Evolutionary conservation across 64 coral and sea anemone genomes (phyloP).

Genomic region (Porites australiensis): DNA sequence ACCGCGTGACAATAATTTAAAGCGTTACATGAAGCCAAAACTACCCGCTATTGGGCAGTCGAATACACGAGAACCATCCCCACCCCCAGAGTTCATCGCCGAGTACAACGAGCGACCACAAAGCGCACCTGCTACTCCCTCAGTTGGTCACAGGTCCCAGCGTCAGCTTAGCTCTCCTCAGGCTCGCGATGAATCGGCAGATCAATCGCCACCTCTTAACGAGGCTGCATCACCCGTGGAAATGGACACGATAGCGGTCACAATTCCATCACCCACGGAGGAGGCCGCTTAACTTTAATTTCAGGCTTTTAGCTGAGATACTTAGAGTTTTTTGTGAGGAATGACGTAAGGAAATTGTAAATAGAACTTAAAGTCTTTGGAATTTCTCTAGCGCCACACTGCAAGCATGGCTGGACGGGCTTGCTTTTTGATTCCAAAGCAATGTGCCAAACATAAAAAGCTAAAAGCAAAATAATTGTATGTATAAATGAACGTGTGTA

Average conservation of each 20-base stretch:
- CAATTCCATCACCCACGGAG: slow-evolving; percentile 64
- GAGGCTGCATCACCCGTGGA: slow-evolving; percentile 66
- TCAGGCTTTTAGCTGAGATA: background rate
- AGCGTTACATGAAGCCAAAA: slow-evolving; percentile 76
- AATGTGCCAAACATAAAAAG: too few species aligned
- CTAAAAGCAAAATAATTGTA: too few species aligned
- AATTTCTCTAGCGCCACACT: too few species aligned
- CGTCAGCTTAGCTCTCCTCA: slow-evolving; percentile 5
- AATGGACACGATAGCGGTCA: slow-evolving; percentile 87
- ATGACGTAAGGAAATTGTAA: too few species aligned
- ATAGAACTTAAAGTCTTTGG: too few species aligned
- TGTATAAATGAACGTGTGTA: too few species aligned
- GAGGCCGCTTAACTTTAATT: background rate
- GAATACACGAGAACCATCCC: slow-evolving; percentile 59
- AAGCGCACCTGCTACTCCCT: slow-evolving; percentile 88
- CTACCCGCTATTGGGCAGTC: slow-evolving; percentile 82
- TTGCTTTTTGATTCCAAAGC: too few species aligned
- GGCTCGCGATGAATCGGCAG: background rate
- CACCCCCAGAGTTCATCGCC: slow-evolving; percentile 68
- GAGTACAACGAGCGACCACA: slow-evolving; percentile 53
- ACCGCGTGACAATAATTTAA: slow-evolving; percentile 70
- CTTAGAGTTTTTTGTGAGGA: too few species aligned
- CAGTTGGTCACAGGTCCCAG: slow-evolving; percentile 36
- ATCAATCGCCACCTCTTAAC: slow-evolving; percentile 11
- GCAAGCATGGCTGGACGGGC: too few species aligned